These are phyloP conservation scores for Therioaphis trifolii DNA, from an alignment of 2,888 invertebrate genomes.

Conservation along the genomic window DNA sequence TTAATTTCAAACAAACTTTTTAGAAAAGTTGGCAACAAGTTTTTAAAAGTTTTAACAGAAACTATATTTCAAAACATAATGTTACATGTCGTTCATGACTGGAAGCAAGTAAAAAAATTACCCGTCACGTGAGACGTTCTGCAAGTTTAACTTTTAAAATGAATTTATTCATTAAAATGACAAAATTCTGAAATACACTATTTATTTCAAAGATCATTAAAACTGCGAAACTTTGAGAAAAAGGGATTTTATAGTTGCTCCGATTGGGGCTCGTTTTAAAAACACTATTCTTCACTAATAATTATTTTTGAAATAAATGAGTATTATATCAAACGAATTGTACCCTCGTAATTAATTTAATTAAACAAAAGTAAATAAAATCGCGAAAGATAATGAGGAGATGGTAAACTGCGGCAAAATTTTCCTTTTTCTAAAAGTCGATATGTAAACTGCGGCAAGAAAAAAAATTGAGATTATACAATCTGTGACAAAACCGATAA, in stretches of 20 bases:
- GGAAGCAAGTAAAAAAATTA: conserved; percentile 21
- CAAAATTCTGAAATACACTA: conserved; percentile 32
- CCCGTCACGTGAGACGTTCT: conserved; percentile 39
- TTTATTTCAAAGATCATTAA: conserved; percentile 30
- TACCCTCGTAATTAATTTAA: conserved; percentile 8
- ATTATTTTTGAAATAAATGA: conserved; percentile 6
- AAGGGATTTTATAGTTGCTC: background rate
- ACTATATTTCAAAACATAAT: conserved; percentile 43
- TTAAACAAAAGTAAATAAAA: no score
- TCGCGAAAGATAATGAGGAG: no score
- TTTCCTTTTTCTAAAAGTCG: no score
- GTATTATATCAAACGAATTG: conserved; percentile 3
- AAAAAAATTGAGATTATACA: no score
- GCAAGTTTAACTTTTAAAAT: conserved; percentile 36
- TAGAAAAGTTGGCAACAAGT: conserved; percentile 43
- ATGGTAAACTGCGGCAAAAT: no score
- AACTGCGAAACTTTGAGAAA: conserved; percentile 12
- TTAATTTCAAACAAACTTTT: conserved; percentile 36
- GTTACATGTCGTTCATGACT: conserved; percentile 32
- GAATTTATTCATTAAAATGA: conserved; percentile 45
- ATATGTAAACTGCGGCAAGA: no score
- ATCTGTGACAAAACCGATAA: no score
- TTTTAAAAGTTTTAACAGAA: conserved; percentile 35
- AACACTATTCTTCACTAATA: conserved; percentile 30
- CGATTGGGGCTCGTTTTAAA: background rate